Evolutionary conservation across 2,113 vertebrate species (phyloP).

Genomic region (Saccopteryx leptura): DNA sequence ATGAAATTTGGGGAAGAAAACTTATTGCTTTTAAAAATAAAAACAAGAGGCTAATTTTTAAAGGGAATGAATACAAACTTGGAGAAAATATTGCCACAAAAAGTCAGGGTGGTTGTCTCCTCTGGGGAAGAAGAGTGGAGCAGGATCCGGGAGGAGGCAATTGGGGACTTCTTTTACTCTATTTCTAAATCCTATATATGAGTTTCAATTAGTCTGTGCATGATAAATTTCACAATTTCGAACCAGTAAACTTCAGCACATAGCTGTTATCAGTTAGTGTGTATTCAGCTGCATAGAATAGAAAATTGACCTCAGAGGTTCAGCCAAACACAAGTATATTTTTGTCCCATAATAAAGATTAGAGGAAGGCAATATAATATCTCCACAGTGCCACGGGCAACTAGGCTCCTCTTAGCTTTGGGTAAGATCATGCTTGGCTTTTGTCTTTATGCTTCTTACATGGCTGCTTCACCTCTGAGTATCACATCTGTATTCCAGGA

Average conservation of each 20-base stretch:
- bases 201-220: background rate
- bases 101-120: background rate
- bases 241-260: background rate
- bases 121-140: background rate
- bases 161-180: background rate
- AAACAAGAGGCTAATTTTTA: slow-evolving; percentile 33
- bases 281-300: background rate
- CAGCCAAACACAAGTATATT: background rate
- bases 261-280: background rate
- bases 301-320: background rate
- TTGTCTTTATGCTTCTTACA: slow-evolving; percentile 4
- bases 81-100: slow-evolving; percentile 2
- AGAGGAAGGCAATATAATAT: background rate
- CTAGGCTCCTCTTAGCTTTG: background rate
- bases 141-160: background rate
- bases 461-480: background rate
- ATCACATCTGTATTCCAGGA: background rate
- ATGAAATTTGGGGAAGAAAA: background rate
- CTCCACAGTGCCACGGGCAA: background rate
- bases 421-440: background rate
- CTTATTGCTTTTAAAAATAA: background rate
- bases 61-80: slow-evolving; percentile 8
- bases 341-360: slow-evolving; percentile 19
- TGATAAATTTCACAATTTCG: background rate
- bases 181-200: background rate